Evolutionary conservation across 2,113 vertebrate species (phyloP), one percentile per base, ranked within the genome.

Genomic region (Coturnix japonica): DNA sequence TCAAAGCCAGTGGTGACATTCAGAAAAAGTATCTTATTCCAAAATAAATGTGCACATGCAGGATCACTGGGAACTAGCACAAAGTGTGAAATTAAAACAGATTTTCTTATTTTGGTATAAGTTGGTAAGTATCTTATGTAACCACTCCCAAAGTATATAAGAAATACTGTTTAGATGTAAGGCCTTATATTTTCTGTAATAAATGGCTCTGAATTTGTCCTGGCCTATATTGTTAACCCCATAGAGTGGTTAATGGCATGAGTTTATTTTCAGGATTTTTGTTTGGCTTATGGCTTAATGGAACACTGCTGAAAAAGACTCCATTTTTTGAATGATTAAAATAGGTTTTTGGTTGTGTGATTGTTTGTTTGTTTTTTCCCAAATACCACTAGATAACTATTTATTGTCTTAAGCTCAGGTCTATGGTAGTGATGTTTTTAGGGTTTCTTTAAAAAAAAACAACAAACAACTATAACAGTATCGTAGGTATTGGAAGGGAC

Each of bases 101-200:
- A 35, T 88, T 82, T 76, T n/a, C 71, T 89, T 92, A n/a, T 93
- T 93, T 90, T 91, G 69, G 57, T 85, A 47, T 56, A 83, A 67
- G 51, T n/a, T 90, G 56, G 56, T 64, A 46, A 59, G 56, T 71
- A 87, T 69, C 60, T 94, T 80, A 84, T 2, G 2, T 43, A 93
- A 93, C 77, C 64, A 57, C 21, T 95, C 85, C 74, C 90, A 53
- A 79, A 90, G 88, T 85, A 94, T 75, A 81, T 77, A 81, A 74
- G 85, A 88, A 90, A 90, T 85, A 67, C 7, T 43, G n/a, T 51
- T 90, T 94, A 90, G 92, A 71, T 74, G 39, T 46, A 73, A 91
- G 30, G n/a, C 69, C 82, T 90, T 13, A 2, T 77, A 43, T 91
- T 94, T 90, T 94, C 76, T 94, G 91, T 82, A 94, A 70, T 89